Evolutionary conservation across 2,113 vertebrate species (phyloP).

Genomic region (Peromyscus californicus): DNA sequence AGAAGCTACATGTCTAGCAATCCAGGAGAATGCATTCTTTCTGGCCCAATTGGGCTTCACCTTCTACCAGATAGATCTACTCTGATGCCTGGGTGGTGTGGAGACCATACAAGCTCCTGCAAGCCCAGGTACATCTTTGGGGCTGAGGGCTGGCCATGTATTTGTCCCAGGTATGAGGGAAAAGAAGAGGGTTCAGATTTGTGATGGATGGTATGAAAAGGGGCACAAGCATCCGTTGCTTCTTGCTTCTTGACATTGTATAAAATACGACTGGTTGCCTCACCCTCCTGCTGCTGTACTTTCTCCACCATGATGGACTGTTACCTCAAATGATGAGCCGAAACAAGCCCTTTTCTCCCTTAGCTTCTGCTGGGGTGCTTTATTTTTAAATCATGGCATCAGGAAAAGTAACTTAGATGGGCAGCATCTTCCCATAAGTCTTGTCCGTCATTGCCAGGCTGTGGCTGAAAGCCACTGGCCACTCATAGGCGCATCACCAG

Average conservation of each 20-base stretch:
- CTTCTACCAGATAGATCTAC: background rate
- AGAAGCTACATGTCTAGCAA: background rate
- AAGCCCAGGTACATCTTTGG: background rate
- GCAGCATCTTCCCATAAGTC: background rate
- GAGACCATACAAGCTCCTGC: background rate
- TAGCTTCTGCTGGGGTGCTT: background rate
- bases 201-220: background rate
- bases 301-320: background rate
- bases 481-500: background rate
- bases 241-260: background rate
- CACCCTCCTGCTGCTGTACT: too few relatives aligned
- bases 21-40: background rate
- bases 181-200: background rate
- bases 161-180: background rate
- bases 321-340: too few relatives aligned
- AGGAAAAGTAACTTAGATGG: background rate
- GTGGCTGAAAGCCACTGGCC: background rate
- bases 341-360: background rate
- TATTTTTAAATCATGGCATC: background rate
- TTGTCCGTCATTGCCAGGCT: background rate
- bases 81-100: background rate
- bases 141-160: background rate
- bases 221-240: background rate
- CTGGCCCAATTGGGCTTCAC: background rate
- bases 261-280: background rate